Evolutionary conservation across 2,888 invertebrate species (phyloP).

Genomic region (Heliconius ismenius): DNA sequence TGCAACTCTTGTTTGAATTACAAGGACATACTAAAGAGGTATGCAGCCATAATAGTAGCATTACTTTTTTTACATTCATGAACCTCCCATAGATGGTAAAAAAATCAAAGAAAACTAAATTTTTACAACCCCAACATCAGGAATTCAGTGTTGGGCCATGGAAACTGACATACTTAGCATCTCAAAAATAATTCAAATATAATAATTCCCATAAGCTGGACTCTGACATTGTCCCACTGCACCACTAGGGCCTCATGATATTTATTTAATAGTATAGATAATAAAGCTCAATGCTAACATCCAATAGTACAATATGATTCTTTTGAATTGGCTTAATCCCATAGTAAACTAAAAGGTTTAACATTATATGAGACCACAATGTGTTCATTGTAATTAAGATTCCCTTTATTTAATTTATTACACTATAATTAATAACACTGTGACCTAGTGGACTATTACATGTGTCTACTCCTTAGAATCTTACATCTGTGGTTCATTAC

Average conservation of each 20-base stretch:
- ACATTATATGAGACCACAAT: background rate
- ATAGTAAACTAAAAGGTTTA: background rate
- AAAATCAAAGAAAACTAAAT: too few relatives aligned
- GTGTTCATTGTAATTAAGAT: background rate
- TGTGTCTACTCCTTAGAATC: background rate
- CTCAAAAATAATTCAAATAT: background rate
- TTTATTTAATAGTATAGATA: background rate
- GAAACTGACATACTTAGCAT: too few relatives aligned
- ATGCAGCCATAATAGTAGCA: background rate
- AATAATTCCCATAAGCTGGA: background rate
- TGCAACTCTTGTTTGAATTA: conserved; percentile 86
- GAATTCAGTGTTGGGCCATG: too few relatives aligned
- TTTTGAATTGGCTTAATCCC: background rate
- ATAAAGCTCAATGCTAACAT: background rate
- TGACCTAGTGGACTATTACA: background rate
- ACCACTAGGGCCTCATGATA: background rate
- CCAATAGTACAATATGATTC: background rate
- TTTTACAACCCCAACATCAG: too few relatives aligned
- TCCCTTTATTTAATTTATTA: background rate
- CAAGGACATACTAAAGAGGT: conserved; percentile 93
- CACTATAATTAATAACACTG: background rate
- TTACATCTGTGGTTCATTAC: background rate
- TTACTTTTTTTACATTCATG: background rate
- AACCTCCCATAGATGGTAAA: too few relatives aligned
- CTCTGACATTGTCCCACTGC: background rate